Conservation (phyloP, 2,888 invertebrate species). For the Agrochola lychnidis region DNA sequence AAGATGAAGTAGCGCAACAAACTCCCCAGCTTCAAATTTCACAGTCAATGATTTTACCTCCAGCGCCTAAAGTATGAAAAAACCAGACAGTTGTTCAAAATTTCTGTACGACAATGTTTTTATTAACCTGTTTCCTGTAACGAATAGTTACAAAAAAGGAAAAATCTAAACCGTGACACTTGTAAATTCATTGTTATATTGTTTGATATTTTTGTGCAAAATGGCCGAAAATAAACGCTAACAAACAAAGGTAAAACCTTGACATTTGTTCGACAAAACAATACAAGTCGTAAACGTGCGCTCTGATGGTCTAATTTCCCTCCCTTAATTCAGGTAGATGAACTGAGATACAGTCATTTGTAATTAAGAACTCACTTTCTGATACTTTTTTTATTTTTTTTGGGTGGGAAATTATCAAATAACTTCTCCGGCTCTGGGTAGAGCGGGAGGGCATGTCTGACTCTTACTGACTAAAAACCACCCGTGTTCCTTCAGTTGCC, state of each 20-base stretch:
- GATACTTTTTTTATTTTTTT: too few species aligned
- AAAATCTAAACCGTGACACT: conserved; percentile 36
- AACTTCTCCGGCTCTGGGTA: too few species aligned
- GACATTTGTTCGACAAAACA: conserved; percentile 32
- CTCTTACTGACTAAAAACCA: too few species aligned
- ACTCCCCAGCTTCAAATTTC: not conserved
- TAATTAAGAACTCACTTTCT: not conserved
- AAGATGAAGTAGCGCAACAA: not conserved
- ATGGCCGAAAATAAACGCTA: conserved; percentile 24
- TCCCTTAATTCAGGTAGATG: conserved; percentile 12
- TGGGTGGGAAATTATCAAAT: too few species aligned
- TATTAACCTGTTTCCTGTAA: conserved; percentile 23
- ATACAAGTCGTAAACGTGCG: conserved; percentile 10
- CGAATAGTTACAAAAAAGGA: conserved; percentile 8
- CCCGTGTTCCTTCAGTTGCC: too few species aligned
- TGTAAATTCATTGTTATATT: conserved; percentile 45
- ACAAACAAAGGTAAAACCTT: conserved; percentile 30
- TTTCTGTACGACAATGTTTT: not conserved
- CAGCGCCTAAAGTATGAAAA: not conserved
- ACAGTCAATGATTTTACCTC: not conserved
- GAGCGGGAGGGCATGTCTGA: too few species aligned
- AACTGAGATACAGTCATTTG: not conserved
- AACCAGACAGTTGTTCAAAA: not conserved
- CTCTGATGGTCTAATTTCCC: conserved; percentile 17
- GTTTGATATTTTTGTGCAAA: conserved; percentile 38